A percentile compares a stretch with the other conserved stretches of the same genome.
Evolutionary conservation across 2,888 invertebrate genomes (phyloP).

Genomic region (Cephonodes hylas): DNA sequence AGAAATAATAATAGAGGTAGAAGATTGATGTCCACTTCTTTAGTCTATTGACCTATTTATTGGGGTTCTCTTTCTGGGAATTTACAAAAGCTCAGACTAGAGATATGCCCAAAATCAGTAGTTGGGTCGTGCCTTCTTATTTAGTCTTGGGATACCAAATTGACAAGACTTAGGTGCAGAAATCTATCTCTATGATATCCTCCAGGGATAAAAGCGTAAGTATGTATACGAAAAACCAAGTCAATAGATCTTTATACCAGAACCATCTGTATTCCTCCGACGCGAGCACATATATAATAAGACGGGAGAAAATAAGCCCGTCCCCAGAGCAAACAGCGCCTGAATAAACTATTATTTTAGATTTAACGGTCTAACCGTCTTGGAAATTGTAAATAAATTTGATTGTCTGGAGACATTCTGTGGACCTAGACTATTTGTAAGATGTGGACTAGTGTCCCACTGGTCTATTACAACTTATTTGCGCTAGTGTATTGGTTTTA

Average conservation of each 20-base stretch:
- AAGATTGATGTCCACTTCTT: too few species aligned
- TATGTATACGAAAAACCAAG: too few species aligned
- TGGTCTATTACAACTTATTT: background rate
- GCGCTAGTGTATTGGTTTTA: background rate
- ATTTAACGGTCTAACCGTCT: background rate
- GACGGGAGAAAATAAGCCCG: background rate
- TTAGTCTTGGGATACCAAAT: too few species aligned
- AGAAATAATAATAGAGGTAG: too few species aligned
- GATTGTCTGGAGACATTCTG: background rate
- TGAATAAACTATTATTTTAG: conserved; percentile 9
- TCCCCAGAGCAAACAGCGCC: conserved; percentile 2
- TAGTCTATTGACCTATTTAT: too few species aligned
- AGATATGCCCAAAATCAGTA: too few species aligned
- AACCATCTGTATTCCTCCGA: background rate
- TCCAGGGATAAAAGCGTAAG: too few species aligned
- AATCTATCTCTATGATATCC: too few species aligned
- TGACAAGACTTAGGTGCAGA: too few species aligned
- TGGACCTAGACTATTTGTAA: background rate
- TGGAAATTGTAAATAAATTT: background rate
- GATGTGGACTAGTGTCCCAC: background rate
- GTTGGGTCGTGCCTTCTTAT: too few species aligned
- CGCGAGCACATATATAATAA: background rate
- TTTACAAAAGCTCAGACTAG: too few species aligned
- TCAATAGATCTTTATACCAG: background rate
- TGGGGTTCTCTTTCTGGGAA: too few species aligned